phyloP scores from a whole-genome alignment of 2,888 invertebrate species.

The Scaptomyza cyrtandrae region DNA sequence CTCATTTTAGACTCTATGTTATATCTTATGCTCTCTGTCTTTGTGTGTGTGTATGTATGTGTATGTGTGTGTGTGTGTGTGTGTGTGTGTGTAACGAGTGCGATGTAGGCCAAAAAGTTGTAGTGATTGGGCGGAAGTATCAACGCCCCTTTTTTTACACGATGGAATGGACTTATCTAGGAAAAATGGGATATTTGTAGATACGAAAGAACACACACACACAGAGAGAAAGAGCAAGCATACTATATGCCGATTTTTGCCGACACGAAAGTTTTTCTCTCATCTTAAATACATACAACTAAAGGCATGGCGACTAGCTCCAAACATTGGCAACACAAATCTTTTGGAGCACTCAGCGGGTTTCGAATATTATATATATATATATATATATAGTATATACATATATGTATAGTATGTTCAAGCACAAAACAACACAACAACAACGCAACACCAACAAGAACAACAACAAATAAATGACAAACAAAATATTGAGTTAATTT shows the following conservation, averaged over 20 bases:
- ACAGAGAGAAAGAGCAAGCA: neutral
- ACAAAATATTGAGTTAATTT: constrained; percentile 64
- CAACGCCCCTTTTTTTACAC: constrained; percentile 56
- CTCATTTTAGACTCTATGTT: neutral
- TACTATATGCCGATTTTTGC: constrained; percentile 19
- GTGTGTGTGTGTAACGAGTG: constrained; percentile 9
- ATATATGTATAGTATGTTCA: constrained; percentile 1
- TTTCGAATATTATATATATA: constrained; percentile 30
- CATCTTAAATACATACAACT: constrained; percentile 31
- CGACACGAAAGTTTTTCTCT: constrained; percentile 32
- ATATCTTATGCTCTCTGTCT: constrained; percentile 3
- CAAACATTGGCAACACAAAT: constrained; percentile 27
- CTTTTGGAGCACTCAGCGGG: constrained; percentile 41
- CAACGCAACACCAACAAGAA: neutral
- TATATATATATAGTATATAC: neutral
- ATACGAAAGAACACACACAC: constrained; percentile 27
- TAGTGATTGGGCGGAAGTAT: constrained; percentile 36
- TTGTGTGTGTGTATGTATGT: too few relatives aligned
- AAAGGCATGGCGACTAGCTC: constrained; percentile 18
- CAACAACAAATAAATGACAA: constrained; percentile 3
- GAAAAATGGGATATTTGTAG: constrained; percentile 57
- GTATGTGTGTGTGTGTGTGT: neutral
- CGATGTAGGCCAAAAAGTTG: constrained; percentile 51
- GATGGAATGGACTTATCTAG: constrained; percentile 41
- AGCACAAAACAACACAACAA: constrained; percentile 10